These are phyloP conservation scores for Dipodomys ordii DNA, from an alignment of 2,113 vertebrate genomes.

Conservation along the genomic window DNA sequence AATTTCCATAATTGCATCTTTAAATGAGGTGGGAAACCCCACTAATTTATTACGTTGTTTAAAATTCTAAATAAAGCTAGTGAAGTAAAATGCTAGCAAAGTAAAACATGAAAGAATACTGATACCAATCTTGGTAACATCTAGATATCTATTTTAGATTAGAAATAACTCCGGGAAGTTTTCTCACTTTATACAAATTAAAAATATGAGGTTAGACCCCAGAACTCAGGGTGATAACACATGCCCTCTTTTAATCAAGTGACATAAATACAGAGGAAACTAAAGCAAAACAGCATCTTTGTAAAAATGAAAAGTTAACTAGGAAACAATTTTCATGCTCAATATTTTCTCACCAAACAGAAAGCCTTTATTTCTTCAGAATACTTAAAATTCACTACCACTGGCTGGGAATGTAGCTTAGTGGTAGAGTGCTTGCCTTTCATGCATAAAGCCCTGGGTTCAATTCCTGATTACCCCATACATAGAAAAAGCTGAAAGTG, in stretches of 20 bases:
- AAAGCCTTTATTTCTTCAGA: not conserved
- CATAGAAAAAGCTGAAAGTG: no score
- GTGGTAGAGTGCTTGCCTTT: no score
- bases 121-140: not conserved
- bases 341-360: constrained; percentile 17
- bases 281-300: constrained; percentile 15
- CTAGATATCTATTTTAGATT: not conserved
- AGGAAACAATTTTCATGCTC: constrained; percentile 40
- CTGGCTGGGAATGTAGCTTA: no score
- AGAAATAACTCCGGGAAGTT: constrained; percentile 41
- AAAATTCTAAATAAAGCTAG: constrained; percentile 39
- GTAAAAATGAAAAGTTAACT: constrained; percentile 18
- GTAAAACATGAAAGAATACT: constrained; percentile 14
- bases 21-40: not conserved
- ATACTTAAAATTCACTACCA: constrained; percentile 13
- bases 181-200: not conserved
- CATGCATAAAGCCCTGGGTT: no score
- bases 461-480: no score
- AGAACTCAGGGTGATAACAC: not conserved
- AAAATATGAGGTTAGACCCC: not conserved
- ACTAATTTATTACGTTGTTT: no score
- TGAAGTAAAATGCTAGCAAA: constrained; percentile 6
- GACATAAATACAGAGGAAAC: constrained; percentile 13
- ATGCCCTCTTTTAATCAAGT: constrained; percentile 25
- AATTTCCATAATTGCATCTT: not conserved